Conservation (phyloP, 1,140 invertebrate species). For the Sitophilus oryzae region DNA sequence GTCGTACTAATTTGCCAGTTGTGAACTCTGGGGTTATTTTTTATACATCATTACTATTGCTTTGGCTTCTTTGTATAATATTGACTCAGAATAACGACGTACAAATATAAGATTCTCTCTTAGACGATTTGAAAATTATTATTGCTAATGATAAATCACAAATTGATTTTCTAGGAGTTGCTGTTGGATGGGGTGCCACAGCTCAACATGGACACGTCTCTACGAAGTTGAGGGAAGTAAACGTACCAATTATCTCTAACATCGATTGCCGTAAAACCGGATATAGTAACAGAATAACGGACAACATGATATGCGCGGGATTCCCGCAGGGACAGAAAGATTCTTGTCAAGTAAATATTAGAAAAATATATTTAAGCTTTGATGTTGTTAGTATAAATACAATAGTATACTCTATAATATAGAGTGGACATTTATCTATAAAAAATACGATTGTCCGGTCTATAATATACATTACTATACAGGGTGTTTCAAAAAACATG, state of each 20-base stretch:
- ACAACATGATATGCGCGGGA: conserved; percentile 84
- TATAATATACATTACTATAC: too few species aligned
- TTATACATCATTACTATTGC: too few species aligned
- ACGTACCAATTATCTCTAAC: conserved; percentile 69
- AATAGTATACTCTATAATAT: too few species aligned
- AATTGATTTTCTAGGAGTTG: conserved; percentile 44
- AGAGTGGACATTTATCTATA: too few species aligned
- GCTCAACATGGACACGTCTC: conserved; percentile 51
- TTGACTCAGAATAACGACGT: too few species aligned
- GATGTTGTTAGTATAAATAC: background rate
- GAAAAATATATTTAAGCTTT: conserved; percentile 4
- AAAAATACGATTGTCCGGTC: too few species aligned
- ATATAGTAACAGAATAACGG: conserved; percentile 68
- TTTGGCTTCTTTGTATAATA: too few species aligned
- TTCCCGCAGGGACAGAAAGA: conserved; percentile 67
- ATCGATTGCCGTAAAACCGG: conserved; percentile 59
- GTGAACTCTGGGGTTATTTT: too few species aligned
- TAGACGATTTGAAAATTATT: too few species aligned
- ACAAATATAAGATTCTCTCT: too few species aligned
- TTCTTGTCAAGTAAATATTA: conserved; percentile 57
- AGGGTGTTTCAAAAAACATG: too few species aligned
- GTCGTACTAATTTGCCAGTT: too few species aligned
- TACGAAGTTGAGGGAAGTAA: conserved; percentile 52
- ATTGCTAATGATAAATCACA: conserved; percentile 1
- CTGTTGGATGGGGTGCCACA: conserved; percentile 63